Conservation (phyloP, 1,140 invertebrate genomes). For the Ylistrum balloti region DNA sequence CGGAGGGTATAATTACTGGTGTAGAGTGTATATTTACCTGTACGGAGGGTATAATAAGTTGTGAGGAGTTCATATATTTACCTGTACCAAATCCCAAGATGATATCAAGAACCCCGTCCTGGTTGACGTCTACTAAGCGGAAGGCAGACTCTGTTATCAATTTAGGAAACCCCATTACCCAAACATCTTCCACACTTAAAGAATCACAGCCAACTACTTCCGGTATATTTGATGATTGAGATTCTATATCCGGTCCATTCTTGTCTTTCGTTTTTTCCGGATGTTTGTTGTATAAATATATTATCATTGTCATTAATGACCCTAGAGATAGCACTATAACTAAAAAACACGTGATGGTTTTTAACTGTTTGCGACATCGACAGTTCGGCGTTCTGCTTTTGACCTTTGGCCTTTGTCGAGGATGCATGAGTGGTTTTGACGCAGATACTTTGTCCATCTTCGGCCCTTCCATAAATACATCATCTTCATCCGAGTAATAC, state of each 20-base stretch:
- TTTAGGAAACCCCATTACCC: constrained; percentile 89
- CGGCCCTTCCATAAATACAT: constrained; percentile 75
- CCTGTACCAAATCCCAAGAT: constrained; percentile 92
- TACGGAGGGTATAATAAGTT: no score
- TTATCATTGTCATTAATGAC: constrained; percentile 69
- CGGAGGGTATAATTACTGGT: no score
- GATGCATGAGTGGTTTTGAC: constrained; percentile 78
- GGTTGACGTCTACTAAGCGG: constrained; percentile 88
- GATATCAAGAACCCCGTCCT: constrained; percentile 89
- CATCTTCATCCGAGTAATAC: constrained; percentile 67
- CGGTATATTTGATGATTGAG: background rate
- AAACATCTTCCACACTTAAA: constrained; percentile 87
- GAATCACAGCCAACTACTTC: constrained; percentile 85
- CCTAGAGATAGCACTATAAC: constrained; percentile 70
- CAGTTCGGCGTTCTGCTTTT: constrained; percentile 70
- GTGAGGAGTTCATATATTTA: no score
- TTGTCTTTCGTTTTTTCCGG: constrained; percentile 46
- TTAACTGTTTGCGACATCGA: constrained; percentile 67
- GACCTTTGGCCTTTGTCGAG: constrained; percentile 69
- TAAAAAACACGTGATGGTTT: constrained; percentile 73
- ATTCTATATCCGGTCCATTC: background rate
- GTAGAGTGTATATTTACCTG: no score
- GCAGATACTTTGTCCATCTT: constrained; percentile 65
- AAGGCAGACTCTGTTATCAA: constrained; percentile 90
- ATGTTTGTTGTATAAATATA: constrained; percentile 72